phyloP scores from a whole-genome alignment of 1,140 invertebrate species.

The Ctenoplectra terminalis region DNA sequence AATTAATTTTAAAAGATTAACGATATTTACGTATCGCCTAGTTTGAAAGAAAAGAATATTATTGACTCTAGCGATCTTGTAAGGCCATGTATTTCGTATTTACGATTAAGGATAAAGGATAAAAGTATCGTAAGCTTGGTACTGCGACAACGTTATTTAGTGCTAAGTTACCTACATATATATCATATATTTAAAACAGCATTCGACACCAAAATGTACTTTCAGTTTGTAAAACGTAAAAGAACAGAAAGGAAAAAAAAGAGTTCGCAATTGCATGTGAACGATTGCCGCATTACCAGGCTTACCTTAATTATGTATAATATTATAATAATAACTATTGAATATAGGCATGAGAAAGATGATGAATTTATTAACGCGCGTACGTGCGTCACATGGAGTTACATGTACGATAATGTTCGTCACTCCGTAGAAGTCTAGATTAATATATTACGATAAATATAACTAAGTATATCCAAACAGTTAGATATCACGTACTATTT shows the following conservation, averaged over 20 bases:
- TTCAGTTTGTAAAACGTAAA: slow-evolving; percentile 9
- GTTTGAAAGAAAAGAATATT: slow-evolving; percentile 50
- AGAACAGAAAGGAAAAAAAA: neutral
- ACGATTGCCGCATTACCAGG: slow-evolving; percentile 52
- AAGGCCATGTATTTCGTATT: slow-evolving; percentile 79
- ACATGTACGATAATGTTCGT: slow-evolving; percentile 57
- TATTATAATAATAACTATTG: slow-evolving; percentile 61
- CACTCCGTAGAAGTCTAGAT: slow-evolving; percentile 68
- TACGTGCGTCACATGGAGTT: slow-evolving; percentile 58
- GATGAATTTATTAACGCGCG: slow-evolving; percentile 67
- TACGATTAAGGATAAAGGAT: slow-evolving; percentile 65
- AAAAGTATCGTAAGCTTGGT: slow-evolving; percentile 56
- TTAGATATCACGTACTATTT: slow-evolving; percentile 67
- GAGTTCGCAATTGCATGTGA: neutral
- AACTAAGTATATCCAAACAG: slow-evolving; percentile 68
- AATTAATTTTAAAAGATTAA: slow-evolving; percentile 55
- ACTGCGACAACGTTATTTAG: slow-evolving; percentile 35
- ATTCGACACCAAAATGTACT: neutral
- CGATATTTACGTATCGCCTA: slow-evolving; percentile 47
- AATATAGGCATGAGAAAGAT: slow-evolving; percentile 57
- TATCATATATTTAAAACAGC: slow-evolving; percentile 12
- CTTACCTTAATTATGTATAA: slow-evolving; percentile 67
- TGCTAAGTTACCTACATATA: slow-evolving; percentile 34
- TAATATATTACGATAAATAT: slow-evolving; percentile 68
- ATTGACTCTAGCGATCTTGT: slow-evolving; percentile 71